Evolutionary conservation across 2,888 invertebrate species (phyloP).

Genomic region (Lathronympha strigana): DNA sequence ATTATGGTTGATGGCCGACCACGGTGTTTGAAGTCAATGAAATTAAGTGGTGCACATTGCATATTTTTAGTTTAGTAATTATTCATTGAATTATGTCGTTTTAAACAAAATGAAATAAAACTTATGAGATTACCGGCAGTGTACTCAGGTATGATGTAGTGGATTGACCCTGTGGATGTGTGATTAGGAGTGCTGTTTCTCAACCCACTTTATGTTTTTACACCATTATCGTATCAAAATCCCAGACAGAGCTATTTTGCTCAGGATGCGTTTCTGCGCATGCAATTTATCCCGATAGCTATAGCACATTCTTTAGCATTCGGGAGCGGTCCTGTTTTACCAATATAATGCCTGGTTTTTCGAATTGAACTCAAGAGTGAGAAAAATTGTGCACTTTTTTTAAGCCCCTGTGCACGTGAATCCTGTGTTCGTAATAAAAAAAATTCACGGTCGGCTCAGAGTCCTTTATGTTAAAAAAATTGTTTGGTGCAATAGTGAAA

Average conservation of each 20-base stretch:
- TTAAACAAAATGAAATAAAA: conserved; percentile 55
- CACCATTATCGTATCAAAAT: conserved; percentile 63
- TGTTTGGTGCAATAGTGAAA: conserved; percentile 57
- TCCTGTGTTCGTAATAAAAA: conserved; percentile 62
- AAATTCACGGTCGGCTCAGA: conserved; percentile 62
- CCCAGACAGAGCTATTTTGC: conserved; percentile 61
- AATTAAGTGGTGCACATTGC: conserved; percentile 66
- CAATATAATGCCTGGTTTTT: conserved; percentile 48
- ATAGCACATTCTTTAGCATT: conserved; percentile 53
- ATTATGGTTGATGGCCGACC: conserved; percentile 63
- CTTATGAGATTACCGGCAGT: conserved; percentile 53
- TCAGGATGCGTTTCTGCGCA: conserved; percentile 68
- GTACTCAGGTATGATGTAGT: conserved; percentile 58
- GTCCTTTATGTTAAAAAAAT: conserved; percentile 58
- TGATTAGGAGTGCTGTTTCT: conserved; percentile 68
- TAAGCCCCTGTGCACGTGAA: conserved; percentile 64
- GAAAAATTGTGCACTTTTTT: conserved; percentile 56
- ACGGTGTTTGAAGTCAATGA: conserved; percentile 68
- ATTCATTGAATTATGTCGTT: conserved; percentile 58
- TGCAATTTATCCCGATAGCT: conserved; percentile 54
- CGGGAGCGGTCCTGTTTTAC: conserved; percentile 49
- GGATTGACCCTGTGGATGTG: conserved; percentile 56
- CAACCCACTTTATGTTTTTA: conserved; percentile 72
- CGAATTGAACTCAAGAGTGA: conserved; percentile 20
- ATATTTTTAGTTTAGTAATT: conserved; percentile 56